A percentile compares a stretch with the other conserved stretches of the same genome.
Evolutionary conservation across 2,888 invertebrate genomes (phyloP).

Genomic region (Calliopum simillimum): DNA sequence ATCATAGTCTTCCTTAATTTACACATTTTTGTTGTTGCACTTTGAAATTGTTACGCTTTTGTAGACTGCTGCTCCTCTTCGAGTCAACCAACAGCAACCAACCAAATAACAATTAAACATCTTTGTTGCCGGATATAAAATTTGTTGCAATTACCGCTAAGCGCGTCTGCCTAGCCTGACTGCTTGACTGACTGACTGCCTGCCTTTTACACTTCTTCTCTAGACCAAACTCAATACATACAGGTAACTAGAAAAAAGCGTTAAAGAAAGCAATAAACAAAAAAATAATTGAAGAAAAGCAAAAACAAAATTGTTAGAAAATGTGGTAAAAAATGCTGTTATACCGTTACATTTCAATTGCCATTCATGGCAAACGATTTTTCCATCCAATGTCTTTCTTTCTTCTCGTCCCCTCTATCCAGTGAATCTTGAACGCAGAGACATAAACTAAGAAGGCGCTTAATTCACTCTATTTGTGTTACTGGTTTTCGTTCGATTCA

Average conservation of each 20-base stretch:
- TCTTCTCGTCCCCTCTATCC: too few relatives aligned
- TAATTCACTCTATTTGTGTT: too few relatives aligned
- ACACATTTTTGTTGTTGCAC: not conserved
- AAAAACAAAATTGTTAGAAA: not conserved
- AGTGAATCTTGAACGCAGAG: too few relatives aligned
- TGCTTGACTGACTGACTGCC: not conserved
- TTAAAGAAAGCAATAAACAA: not conserved
- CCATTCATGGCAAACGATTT: too few relatives aligned
- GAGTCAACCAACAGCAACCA: not conserved
- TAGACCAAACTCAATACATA: not conserved
- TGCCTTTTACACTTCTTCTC: too few relatives aligned
- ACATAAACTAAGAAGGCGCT: too few relatives aligned
- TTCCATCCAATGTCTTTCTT: too few relatives aligned
- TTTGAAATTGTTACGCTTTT: not conserved
- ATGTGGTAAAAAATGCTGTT: not conserved
- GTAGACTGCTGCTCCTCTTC: not conserved
- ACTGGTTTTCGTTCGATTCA: too few relatives aligned
- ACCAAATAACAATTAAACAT: conserved; percentile 5
- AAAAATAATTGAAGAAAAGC: not conserved
- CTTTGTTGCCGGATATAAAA: conserved; percentile 25
- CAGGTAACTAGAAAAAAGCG: conserved; percentile 1
- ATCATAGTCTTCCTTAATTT: too few relatives aligned
- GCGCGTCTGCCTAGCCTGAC: not conserved
- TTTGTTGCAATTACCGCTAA: conserved; percentile 11
- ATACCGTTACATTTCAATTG: too few relatives aligned